A percentile compares a stretch with the other conserved stretches of the same genome.
Evolutionary conservation across 2,797 vertebrate species (phyloP).

Genomic region (Clarias laeviceps): DNA sequence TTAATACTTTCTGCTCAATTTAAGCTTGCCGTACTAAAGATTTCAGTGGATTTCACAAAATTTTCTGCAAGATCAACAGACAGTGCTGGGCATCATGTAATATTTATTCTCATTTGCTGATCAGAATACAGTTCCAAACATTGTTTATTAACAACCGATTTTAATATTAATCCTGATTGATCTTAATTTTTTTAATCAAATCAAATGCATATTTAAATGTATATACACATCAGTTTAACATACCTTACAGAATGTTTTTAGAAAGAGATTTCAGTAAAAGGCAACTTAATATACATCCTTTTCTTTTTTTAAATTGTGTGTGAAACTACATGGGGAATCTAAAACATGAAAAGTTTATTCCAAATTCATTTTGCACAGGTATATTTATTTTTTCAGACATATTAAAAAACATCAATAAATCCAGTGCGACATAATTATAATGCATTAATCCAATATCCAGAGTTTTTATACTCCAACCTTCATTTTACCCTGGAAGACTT

Average conservation of each 20-base stretch:
- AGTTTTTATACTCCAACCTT: slow-evolving; percentile 43
- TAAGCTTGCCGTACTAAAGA: neutral
- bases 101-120: neutral
- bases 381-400: slow-evolving; percentile 2
- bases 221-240: neutral
- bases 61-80: neutral
- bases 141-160: neutral
- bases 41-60: no score
- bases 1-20: slow-evolving; percentile 12
- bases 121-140: neutral
- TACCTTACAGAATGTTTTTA: neutral
- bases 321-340: neutral
- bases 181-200: neutral
- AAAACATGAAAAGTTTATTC: neutral
- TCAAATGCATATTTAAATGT: neutral
- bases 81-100: neutral
- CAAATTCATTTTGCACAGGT: neutral
- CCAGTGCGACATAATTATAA: neutral
- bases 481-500: slow-evolving; percentile 59
- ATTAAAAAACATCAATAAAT: slow-evolving; percentile 25
- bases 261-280: no score
- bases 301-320: neutral
- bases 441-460: slow-evolving; percentile 21
- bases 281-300: neutral
- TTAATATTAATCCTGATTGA: neutral